Conservation (phyloP, 2,797 vertebrate species). For the Pampus argenteus region DNA sequence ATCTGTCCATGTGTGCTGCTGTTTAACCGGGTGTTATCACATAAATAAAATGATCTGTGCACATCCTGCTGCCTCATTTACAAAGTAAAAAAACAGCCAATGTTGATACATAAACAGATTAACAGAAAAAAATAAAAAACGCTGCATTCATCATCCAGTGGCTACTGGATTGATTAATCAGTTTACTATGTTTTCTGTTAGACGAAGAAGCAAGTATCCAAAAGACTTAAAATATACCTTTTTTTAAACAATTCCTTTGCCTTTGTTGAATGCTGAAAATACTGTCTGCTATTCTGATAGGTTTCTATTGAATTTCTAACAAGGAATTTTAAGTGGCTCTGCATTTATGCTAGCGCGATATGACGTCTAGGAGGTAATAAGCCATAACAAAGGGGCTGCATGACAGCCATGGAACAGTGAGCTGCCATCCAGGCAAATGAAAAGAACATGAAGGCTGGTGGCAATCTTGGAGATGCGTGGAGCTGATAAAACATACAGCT, state of each 20-base stretch:
- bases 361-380: slow-evolving; percentile 70
- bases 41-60: slow-evolving; percentile 28
- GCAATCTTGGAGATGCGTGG: slow-evolving; percentile 73
- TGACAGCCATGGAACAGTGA: slow-evolving; percentile 71
- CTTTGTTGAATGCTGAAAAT: slow-evolving; percentile 33
- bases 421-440: slow-evolving; percentile 72
- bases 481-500: slow-evolving; percentile 70
- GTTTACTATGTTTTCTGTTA: slow-evolving; percentile 2
- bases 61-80: slow-evolving; percentile 23
- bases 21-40: slow-evolving; percentile 43
- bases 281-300: slow-evolving; percentile 42
- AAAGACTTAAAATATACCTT: slow-evolving; percentile 23
- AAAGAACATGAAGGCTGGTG: slow-evolving; percentile 79
- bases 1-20: slow-evolving; percentile 40
- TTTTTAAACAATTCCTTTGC: slow-evolving; percentile 22
- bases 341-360: slow-evolving; percentile 56
- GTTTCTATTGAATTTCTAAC: slow-evolving; percentile 59
- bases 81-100: slow-evolving; percentile 8
- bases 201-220: neutral
- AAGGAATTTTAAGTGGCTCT: slow-evolving; percentile 59
- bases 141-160: neutral
- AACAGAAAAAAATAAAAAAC: slow-evolving; percentile 14
- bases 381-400: slow-evolving; percentile 71
- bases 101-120: slow-evolving; percentile 12
- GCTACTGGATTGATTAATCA: slow-evolving; percentile 23